Evolutionary conservation across 1,140 invertebrate genomes (phyloP), one percentile per base, ranked within the genome.

Genomic region (Lysiphlebus fabarum): DNA sequence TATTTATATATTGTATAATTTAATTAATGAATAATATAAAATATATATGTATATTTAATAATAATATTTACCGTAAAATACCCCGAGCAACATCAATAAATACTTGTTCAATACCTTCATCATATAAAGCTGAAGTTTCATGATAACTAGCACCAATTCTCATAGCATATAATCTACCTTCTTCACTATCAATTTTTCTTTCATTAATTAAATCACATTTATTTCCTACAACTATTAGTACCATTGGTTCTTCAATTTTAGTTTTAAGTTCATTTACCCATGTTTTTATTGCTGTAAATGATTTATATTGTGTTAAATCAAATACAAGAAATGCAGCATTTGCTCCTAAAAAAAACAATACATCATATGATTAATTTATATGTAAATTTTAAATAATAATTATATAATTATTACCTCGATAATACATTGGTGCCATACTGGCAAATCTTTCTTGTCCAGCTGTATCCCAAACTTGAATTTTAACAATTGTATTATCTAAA

Each of bases 381-480:
- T n/a, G n/a, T n/a, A n/a, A n/a, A n/a, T n/a, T n/a, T n/a, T n/a
- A n/a, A n/a, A n/a, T n/a, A n/a, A n/a, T 26, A 26, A 26, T 26
- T 26, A 0, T 2, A 26, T 26, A 26, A 26, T 26, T 26, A 26
- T 26, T 26, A 67, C 93, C 92, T 66, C 93, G 81, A 75, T 95
- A 96, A 74, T 96, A 96, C 90, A 95, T 93, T 6, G 93, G 93
- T 0, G 91, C 91, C 83, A 96, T 88, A 0, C 92, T 87, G 59
- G 88, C 83, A 75, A 93, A 96, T 65, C 92, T 81, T 63, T 84
- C 81, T 61, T 79, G 75, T 0, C 93, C 93, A 7, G 93, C 93
- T 6, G 93, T 96, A 71, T 96, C 93, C 93, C 93, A 92, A 78
- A 90, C 89, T 82, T 90, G 87, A 64, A 91, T 73, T 79, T 87